These are phyloP conservation scores for Excalfactoria chinensis DNA, from an alignment of 2,113 vertebrate species.

Conservation along the genomic window DNA sequence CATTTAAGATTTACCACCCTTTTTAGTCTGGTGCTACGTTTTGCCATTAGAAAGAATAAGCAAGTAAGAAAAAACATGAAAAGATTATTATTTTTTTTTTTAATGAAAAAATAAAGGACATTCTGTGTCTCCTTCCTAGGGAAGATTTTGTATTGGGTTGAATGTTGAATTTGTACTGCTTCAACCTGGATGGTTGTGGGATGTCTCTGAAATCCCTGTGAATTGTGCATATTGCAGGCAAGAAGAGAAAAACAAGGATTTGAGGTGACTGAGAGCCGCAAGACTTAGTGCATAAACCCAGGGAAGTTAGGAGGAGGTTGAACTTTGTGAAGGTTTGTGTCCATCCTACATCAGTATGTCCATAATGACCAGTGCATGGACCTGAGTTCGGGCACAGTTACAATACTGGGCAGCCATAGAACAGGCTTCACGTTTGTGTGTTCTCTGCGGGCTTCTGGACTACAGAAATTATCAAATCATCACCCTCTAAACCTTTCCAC, in stretches of 20 bases:
- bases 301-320: background rate
- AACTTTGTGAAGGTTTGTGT: background rate
- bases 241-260: background rate
- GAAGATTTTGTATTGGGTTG: background rate
- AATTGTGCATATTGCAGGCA: background rate
- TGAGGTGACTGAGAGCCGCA: background rate
- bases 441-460: constrained; percentile 61
- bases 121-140: background rate
- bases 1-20: background rate
- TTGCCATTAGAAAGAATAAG: background rate
- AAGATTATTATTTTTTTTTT: no score
- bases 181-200: background rate
- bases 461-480: constrained; percentile 62
- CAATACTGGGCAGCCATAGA: background rate
- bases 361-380: background rate
- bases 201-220: background rate
- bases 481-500: constrained; percentile 65
- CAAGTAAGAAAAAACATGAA: background rate
- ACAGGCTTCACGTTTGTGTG: constrained; percentile 28
- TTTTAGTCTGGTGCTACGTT: background rate
- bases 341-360: background rate
- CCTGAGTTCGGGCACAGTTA: accelerated
- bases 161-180: background rate
- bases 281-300: background rate
- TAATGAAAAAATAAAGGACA: background rate